Evolutionary conservation across 2,113 vertebrate species (phyloP).

Genomic region (Platichthys flesus): DNA sequence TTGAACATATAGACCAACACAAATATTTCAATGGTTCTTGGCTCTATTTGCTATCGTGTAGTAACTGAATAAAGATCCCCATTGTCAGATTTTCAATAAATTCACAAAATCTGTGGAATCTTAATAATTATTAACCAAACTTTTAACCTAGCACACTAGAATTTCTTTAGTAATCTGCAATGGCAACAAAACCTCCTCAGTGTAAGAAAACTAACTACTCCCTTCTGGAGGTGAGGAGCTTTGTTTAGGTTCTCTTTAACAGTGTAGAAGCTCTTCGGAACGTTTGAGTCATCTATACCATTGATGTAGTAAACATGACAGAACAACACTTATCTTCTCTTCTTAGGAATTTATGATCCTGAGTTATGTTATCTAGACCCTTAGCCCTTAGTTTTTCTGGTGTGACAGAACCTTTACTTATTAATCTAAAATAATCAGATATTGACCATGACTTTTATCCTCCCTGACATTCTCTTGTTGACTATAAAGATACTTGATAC

Average conservation of each 20-base stretch:
- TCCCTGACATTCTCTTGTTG: slow-evolving; percentile 9
- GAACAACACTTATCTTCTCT: background rate
- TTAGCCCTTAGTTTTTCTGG: background rate
- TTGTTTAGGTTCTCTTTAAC: background rate
- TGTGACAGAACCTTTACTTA: slow-evolving; percentile 31
- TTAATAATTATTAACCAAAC: too few species aligned
- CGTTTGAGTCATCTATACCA: background rate
- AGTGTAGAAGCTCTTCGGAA: background rate
- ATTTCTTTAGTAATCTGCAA: too few species aligned
- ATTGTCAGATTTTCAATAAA: too few species aligned
- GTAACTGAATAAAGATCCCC: too few species aligned
- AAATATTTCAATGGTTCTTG: too few species aligned
- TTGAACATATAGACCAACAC: too few species aligned
- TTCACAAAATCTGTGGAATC: too few species aligned
- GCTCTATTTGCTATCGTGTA: too few species aligned
- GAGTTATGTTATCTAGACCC: background rate
- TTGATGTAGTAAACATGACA: background rate
- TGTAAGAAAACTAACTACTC: too few species aligned
- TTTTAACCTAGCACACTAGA: too few species aligned
- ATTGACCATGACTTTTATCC: slow-evolving; percentile 6
- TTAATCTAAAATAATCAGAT: slow-evolving; percentile 25
- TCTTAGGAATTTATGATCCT: background rate
- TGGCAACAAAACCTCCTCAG: too few species aligned
- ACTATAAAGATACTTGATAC: slow-evolving; percentile 6
- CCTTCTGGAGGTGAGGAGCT: too few species aligned